Evolutionary conservation across 1,140 invertebrate species (phyloP).

Genomic region (Pinna nobilis): DNA sequence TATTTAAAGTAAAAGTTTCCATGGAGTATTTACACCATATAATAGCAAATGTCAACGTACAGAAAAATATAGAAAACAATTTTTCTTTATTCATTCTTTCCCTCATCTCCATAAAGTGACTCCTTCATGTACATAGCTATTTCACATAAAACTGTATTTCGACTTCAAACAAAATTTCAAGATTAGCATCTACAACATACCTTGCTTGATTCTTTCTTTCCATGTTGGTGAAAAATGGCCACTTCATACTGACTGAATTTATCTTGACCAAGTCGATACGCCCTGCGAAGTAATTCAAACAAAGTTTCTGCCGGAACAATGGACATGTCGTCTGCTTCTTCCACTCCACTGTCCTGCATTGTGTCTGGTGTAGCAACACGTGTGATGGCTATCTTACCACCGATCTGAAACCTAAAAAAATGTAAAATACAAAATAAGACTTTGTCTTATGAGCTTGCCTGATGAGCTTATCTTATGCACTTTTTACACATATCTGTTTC

Average conservation of each 20-base stretch:
- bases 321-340: slow-evolving; percentile 55
- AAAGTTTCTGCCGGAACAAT: slow-evolving; percentile 60
- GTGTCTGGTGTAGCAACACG: slow-evolving; percentile 38
- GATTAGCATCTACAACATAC: slow-evolving; percentile 45
- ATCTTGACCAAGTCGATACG: slow-evolving; percentile 45
- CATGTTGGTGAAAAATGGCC: slow-evolving; percentile 44
- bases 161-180: no score
- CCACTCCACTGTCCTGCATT: slow-evolving; percentile 54
- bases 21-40: no score
- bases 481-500: no score
- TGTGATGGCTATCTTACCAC: neutral
- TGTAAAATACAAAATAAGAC: neutral
- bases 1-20: no score
- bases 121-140: no score
- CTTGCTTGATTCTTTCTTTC: slow-evolving; percentile 53
- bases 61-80: no score
- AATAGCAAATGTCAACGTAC: no score
- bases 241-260: slow-evolving; percentile 56
- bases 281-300: slow-evolving; percentile 52
- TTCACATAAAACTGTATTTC: no score
- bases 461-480: no score
- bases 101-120: no score
- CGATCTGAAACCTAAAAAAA: slow-evolving; percentile 11
- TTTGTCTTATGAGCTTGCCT: no score
- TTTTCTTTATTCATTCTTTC: no score